Evolutionary conservation across 1,140 invertebrate genomes (phyloP).

Genomic region (Teleopsis dalmanni): DNA sequence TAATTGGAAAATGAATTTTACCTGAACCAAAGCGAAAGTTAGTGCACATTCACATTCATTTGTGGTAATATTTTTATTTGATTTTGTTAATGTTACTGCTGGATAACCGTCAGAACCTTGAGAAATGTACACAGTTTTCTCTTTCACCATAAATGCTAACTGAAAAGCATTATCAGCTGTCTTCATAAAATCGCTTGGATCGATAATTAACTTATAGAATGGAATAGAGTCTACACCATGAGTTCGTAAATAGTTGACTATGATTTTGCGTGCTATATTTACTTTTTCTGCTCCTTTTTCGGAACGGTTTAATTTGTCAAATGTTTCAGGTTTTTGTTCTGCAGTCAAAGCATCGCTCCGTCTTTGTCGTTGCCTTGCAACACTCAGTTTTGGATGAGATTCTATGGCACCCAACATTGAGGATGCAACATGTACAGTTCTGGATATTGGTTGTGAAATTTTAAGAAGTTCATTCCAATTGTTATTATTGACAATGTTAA

Average conservation of each 20-base stretch:
- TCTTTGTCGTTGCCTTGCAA: constrained; percentile 7
- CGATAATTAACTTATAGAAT: constrained; percentile 17
- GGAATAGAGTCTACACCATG: constrained; percentile 12
- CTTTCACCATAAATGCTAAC: constrained; percentile 15
- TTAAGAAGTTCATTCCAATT: too few relatives aligned
- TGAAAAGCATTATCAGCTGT: constrained; percentile 21
- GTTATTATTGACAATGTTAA: too few relatives aligned
- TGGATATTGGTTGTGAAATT: background rate
- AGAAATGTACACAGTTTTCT: constrained; percentile 13
- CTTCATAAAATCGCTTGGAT: constrained; percentile 21
- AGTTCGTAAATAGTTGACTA: constrained; percentile 6
- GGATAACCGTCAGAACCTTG: constrained; percentile 11
- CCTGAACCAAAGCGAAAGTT: constrained; percentile 10
- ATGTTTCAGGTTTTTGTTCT: constrained; percentile 12
- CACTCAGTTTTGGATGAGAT: constrained; percentile 7
- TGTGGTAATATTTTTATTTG: too few relatives aligned
- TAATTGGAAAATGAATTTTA: constrained; percentile 5
- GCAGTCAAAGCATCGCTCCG: constrained; percentile 1
- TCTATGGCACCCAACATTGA: constrained; percentile 17
- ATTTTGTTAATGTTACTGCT: too few relatives aligned
- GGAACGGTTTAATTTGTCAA: constrained; percentile 11
- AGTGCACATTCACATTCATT: constrained; percentile 11
- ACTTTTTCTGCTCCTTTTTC: constrained; percentile 16
- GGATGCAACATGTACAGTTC: background rate
- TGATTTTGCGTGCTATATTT: constrained; percentile 12